A percentile compares a stretch with the other conserved stretches of the same genome.
These are phyloP conservation scores for Loxodonta africana DNA, from an alignment of 2,113 vertebrate genomes.

Conservation along the genomic window DNA sequence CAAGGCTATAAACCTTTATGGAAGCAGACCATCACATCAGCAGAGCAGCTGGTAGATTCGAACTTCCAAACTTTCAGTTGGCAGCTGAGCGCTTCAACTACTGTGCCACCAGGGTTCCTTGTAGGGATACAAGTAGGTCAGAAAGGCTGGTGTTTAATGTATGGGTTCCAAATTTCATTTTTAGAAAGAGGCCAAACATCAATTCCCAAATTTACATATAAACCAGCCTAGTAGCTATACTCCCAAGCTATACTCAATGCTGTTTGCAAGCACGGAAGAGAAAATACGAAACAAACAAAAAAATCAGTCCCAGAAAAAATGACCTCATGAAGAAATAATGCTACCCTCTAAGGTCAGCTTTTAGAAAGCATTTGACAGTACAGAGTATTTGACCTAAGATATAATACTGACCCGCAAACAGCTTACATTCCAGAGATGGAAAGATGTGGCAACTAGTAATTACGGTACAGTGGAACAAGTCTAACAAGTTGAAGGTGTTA, in stretches of 20 bases:
- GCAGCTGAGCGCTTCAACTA: too few species aligned
- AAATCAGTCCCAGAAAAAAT: slow-evolving; percentile 16
- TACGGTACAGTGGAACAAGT: not conserved
- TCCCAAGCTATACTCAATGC: not conserved
- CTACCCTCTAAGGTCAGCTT: not conserved
- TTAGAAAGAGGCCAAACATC: not conserved
- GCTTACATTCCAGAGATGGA: not conserved
- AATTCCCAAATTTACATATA: not conserved
- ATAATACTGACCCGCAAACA: not conserved
- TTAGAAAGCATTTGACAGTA: slow-evolving; percentile 3
- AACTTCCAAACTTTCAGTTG: too few species aligned
- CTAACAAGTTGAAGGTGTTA: not conserved
- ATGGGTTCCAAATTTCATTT: not conserved
- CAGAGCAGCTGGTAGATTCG: too few species aligned
- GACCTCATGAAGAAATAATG: not conserved
- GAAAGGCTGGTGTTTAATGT: not conserved
- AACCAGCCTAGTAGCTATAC: not conserved
- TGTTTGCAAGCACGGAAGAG: not conserved
- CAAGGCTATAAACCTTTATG: too few species aligned
- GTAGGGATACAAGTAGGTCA: not conserved
- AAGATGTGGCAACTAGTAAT: not conserved
- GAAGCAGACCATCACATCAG: too few species aligned
- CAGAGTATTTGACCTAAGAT: slow-evolving; percentile 6
- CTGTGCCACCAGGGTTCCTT: too few species aligned
- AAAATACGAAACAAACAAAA: not conserved